phyloP scores from a whole-genome alignment of 2,888 invertebrate genomes.

The Eilema caniola region DNA sequence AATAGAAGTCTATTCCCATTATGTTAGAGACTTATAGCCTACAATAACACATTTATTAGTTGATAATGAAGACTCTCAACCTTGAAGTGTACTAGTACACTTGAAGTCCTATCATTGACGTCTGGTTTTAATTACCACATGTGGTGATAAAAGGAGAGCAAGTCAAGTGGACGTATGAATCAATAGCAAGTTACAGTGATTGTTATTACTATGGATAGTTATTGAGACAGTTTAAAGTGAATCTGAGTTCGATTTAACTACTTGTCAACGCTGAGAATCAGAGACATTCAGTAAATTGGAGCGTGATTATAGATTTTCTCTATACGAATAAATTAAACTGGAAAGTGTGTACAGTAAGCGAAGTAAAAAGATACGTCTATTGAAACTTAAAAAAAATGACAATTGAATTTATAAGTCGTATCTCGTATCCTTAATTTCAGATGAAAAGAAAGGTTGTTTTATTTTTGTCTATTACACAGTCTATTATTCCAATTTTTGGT shows the following conservation, averaged over 20 bases:
- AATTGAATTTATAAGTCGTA: neutral
- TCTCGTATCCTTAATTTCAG: too few relatives aligned
- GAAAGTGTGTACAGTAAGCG: too few relatives aligned
- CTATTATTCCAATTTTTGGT: too few relatives aligned
- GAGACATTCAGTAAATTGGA: neutral
- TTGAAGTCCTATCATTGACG: conserved; percentile 25
- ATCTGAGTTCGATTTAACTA: neutral
- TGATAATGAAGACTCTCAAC: conserved; percentile 1
- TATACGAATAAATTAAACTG: too few relatives aligned
- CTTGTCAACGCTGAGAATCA: neutral
- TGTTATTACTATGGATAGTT: conserved; percentile 11
- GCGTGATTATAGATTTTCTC: too few relatives aligned
- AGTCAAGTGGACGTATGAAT: conserved; percentile 35
- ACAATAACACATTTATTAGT: neutral
- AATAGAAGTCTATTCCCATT: too few relatives aligned
- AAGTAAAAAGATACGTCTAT: too few relatives aligned
- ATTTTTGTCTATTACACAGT: too few relatives aligned
- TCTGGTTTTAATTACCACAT: conserved; percentile 35
- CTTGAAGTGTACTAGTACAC: conserved; percentile 9
- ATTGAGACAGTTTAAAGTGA: neutral
- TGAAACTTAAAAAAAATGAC: too few relatives aligned
- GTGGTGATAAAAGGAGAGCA: conserved; percentile 28
- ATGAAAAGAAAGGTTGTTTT: too few relatives aligned
- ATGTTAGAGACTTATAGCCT: too few relatives aligned
- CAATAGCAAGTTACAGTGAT: conserved; percentile 24